Percentiles rank a stretch among this genome's conserved stretches.
phyloP scores from a whole-genome alignment of 1,140 invertebrate genomes.

The Magallana ariakensis region DNA sequence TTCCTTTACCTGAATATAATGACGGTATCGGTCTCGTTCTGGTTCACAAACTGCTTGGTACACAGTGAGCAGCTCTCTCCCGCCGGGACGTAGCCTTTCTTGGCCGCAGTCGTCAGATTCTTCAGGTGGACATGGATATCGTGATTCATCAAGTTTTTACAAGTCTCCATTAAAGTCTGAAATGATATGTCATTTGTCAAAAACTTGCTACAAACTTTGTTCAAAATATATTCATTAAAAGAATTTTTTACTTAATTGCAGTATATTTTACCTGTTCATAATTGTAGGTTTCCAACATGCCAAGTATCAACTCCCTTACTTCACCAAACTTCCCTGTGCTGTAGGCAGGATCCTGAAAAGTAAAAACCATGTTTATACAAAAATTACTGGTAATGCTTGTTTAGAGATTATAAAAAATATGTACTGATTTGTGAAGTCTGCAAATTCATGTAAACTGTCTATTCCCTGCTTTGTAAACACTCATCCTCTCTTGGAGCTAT shows the following conservation, averaged over 20 bases:
- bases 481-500: too few relatives aligned
- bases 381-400: too few relatives aligned
- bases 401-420: too few relatives aligned
- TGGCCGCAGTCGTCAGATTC: slow-evolving; percentile 73
- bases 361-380: neutral
- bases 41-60: slow-evolving; percentile 68
- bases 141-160: slow-evolving; percentile 79
- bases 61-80: slow-evolving; percentile 76
- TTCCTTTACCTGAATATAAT: slow-evolving; percentile 77
- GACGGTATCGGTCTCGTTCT: slow-evolving; percentile 67
- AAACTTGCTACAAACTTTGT: too few relatives aligned
- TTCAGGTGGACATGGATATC: slow-evolving; percentile 78
- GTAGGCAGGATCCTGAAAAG: slow-evolving; percentile 80
- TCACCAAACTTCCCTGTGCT: slow-evolving; percentile 82
- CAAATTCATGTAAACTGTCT: too few relatives aligned
- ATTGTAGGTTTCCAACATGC: slow-evolving; percentile 83
- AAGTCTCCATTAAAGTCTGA: slow-evolving; percentile 79
- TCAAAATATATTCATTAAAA: too few relatives aligned
- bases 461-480: too few relatives aligned
- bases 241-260: too few relatives aligned
- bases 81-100: slow-evolving; percentile 74
- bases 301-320: slow-evolving; percentile 81
- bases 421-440: too few relatives aligned
- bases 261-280: slow-evolving; percentile 80
- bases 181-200: slow-evolving; percentile 37